These are phyloP conservation scores for Zaprionus kolodkinae DNA, from an alignment of 1,140 invertebrate species.

Conservation along the genomic window DNA sequence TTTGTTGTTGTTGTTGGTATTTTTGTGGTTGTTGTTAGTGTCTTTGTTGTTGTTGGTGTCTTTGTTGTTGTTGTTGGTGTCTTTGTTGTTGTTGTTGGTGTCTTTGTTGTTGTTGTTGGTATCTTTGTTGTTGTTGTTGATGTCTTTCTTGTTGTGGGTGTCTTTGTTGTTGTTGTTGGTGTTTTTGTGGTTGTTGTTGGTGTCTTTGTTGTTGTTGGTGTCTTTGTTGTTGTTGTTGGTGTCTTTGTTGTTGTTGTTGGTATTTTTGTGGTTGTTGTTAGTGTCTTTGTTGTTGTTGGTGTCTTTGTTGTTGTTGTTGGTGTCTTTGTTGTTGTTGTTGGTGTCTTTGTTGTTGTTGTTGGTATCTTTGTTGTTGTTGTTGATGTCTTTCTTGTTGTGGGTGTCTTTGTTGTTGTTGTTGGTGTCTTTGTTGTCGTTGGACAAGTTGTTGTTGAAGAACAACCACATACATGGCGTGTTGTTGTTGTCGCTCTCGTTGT, in stretches of 20 bases:
- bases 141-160: too few relatives aligned
- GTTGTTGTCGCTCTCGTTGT: neutral
- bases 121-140: neutral
- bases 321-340: neutral
- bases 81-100: too few relatives aligned
- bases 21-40: neutral
- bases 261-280: neutral
- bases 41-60: neutral
- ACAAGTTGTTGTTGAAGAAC: neutral
- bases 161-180: neutral
- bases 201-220: neutral
- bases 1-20: neutral
- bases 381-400: too few relatives aligned
- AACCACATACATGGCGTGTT: neutral
- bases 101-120: neutral
- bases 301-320: neutral
- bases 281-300: neutral
- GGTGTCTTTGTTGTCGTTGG: neutral
- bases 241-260: neutral
- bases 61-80: too few relatives aligned
- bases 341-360: neutral
- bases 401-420: neutral
- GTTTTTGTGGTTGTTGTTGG: neutral
- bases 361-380: too few relatives aligned
- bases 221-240: neutral